phyloP scores from a whole-genome alignment of 2,113 vertebrate genomes.

The Beaufortia kweichowensis region DNA sequence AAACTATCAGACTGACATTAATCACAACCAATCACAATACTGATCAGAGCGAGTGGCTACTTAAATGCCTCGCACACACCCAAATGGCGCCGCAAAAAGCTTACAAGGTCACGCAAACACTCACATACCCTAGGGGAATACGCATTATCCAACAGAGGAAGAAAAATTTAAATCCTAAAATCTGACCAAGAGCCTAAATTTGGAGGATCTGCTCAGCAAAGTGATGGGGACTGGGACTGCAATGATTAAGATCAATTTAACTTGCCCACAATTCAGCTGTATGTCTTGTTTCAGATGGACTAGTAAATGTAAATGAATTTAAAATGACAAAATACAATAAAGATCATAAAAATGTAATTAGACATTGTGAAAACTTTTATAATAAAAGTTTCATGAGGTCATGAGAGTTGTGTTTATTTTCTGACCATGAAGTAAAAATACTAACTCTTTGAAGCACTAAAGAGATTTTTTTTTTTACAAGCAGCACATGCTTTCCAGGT shows the following conservation, averaged over 20 bases:
- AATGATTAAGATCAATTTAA: neutral
- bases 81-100: neutral
- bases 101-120: slow-evolving; percentile 34
- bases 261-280: neutral
- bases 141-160: slow-evolving; percentile 34
- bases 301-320: neutral
- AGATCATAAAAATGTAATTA: neutral
- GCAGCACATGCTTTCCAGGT: slow-evolving; percentile 41
- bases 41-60: slow-evolving; percentile 36
- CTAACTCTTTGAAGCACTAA: neutral
- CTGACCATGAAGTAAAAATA: neutral
- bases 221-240: too few relatives aligned
- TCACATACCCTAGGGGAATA: slow-evolving; percentile 13
- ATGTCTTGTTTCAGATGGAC: neutral
- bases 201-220: too few relatives aligned
- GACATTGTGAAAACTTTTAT: neutral
- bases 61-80: slow-evolving; percentile 1
- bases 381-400: neutral
- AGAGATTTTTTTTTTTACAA: neutral
- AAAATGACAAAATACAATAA: neutral
- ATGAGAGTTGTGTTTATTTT: neutral
- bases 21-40: slow-evolving; percentile 39
- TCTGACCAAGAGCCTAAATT: neutral
- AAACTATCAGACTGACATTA: slow-evolving; percentile 33
- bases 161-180: slow-evolving; percentile 1